Evolutionary conservation across 2,113 vertebrate species (phyloP), one percentile per base, ranked within the genome.

Genomic region (Callionymus lyra): DNA sequence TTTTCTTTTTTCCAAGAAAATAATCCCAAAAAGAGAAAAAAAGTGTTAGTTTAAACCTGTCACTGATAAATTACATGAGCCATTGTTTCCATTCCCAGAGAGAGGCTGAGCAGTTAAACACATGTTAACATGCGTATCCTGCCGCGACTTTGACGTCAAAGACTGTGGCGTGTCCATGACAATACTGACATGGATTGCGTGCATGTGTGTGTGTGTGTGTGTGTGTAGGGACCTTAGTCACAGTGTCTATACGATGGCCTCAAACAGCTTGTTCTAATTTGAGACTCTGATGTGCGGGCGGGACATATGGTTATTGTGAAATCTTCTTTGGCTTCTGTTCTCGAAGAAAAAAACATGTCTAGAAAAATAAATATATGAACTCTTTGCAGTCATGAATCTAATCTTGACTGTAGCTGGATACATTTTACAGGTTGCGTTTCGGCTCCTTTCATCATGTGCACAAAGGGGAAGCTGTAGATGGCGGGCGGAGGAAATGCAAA

Each of bases 261-360:
- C 67, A 78, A 71, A 66, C 65, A 44, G 57, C 58, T 61, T 53
- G 50, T 72, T 71, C 62, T 12, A 43, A 54, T 53, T 63, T 45
- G 53, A 13, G 47, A 57, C 50, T 52, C 68, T 84, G 76, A 83
- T 81, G 73, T 82, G 79, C 82, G 74, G 53, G 63, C 39, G 27
- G 69, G 57, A 68, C 54, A 13, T 50, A 65, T 53, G 56, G 62
- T 65, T 63, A 35, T 47, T 43, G 14, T 52, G 45, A 50, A 44
- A 57, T 53, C 38, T 53, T 51, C 64, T 59, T 59, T 50, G 12
- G 64, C 59, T 79, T 80, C 71, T 74, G 67, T 70, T 74, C 63
- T 57, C 65, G 59, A 43, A 54, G 44, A 16, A 63, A 63, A 55
- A 65, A 45, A 53, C 56, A 2, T 15, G 10, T 40, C 6, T 35